Percentiles rank a stretch among this genome's conserved stretches.
Conservation (phyloP, 2,113 vertebrate genomes). For the Rhabdornis inornatus region DNA sequence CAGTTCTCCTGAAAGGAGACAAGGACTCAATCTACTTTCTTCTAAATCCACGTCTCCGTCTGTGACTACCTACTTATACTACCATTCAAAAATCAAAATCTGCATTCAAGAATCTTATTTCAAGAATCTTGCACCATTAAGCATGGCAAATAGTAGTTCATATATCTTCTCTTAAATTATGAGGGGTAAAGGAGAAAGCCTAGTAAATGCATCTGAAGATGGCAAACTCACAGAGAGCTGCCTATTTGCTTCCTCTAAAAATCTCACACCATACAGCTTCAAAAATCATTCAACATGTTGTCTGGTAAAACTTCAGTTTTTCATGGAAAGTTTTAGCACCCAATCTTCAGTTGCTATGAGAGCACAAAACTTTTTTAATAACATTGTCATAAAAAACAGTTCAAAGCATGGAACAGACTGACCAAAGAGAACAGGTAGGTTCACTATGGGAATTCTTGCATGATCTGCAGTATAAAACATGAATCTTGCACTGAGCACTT, state of each 20-base stretch:
- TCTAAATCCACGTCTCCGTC: neutral
- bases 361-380: neutral
- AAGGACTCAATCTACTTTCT: neutral
- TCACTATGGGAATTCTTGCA: neutral
- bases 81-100: neutral
- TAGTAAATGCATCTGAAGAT: neutral
- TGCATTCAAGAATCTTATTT: neutral
- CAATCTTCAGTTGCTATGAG: neutral
- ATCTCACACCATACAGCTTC: neutral
- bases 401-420: neutral
- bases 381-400: neutral
- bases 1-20: neutral
- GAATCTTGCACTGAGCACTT: neutral
- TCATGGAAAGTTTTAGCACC: neutral
- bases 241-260: neutral
- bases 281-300: neutral
- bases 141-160: neutral
- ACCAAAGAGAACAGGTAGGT: neutral
- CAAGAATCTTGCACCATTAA: neutral
- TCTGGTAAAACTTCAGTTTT: neutral
- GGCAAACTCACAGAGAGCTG: neutral
- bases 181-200: neutral
- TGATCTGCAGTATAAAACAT: fast-evolving
- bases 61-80: neutral
- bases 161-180: neutral